Conservation (phyloP, 2,888 invertebrate genomes). For the Trichogramma evanescens region DNA sequence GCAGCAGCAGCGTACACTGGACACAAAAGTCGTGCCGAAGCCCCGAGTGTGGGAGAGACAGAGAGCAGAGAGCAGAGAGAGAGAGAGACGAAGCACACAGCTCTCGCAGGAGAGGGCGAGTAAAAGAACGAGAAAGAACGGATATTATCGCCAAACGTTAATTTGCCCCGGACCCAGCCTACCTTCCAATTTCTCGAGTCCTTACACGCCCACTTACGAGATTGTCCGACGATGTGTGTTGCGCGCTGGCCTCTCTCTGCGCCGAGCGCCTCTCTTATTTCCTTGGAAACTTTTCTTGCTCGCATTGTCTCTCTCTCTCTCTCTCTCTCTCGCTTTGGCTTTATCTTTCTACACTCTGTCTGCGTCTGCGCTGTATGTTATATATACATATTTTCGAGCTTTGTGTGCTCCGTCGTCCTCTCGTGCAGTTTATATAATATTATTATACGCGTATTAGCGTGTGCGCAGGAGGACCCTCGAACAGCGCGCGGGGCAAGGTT, state of each 20-base stretch:
- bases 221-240: constrained; percentile 42
- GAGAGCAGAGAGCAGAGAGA: constrained; percentile 18
- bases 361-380: neutral
- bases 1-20: no score
- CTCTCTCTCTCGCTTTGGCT: neutral
- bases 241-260: no score
- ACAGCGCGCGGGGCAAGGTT: no score
- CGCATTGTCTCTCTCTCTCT: neutral
- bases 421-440: no score
- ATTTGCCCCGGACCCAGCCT: constrained; percentile 45
- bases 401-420: no score
- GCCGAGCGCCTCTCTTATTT: no score
- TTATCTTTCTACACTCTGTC: neutral
- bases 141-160: constrained; percentile 48
- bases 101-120: constrained; percentile 10
- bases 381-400: no score
- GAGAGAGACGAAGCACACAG: constrained; percentile 14
- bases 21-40: no score
- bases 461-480: no score
- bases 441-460: no score
- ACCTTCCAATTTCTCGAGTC: constrained; percentile 47
- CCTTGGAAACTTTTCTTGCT: neutral
- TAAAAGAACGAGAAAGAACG: constrained; percentile 33
- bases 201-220: constrained; percentile 47
- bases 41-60: constrained; percentile 13